Evolutionary conservation across 2,888 invertebrate species (phyloP).

Genomic region (Therioaphis trifolii): DNA sequence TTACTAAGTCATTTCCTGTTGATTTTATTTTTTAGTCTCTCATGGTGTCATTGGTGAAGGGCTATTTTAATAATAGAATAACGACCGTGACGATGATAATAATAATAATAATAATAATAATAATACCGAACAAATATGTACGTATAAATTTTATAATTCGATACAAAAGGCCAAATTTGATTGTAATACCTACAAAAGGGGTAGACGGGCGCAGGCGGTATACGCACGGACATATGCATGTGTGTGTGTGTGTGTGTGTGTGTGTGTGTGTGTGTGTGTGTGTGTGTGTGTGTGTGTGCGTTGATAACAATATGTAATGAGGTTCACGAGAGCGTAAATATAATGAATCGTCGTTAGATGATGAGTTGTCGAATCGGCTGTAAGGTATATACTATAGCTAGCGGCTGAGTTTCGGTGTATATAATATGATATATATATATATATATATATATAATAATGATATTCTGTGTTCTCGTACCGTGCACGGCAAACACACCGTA

Average conservation of each 20-base stretch:
- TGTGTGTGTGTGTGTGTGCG: not conserved
- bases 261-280: too few species aligned
- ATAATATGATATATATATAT: too few species aligned
- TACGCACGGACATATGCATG: not conserved
- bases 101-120: constrained; percentile 33
- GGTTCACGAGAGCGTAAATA: constrained; percentile 61
- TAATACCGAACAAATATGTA: constrained; percentile 42
- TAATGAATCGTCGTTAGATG: constrained; percentile 63
- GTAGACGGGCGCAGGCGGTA: not conserved
- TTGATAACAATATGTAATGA: constrained; percentile 60
- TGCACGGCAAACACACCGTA: too few species aligned
- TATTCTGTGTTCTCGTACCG: too few species aligned
- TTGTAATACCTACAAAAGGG: constrained; percentile 57
- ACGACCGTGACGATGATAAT: constrained; percentile 58
- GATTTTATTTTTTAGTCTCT: constrained; percentile 48
- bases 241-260: too few species aligned
- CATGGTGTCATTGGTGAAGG: constrained; percentile 62
- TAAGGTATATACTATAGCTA: too few species aligned
- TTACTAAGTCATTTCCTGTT: constrained; percentile 62
- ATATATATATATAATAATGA: too few species aligned
- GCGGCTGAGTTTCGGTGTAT: too few species aligned
- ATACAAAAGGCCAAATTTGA: constrained; percentile 60
- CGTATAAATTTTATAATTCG: constrained; percentile 49
- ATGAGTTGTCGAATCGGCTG: constrained; percentile 55
- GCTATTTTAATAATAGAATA: constrained; percentile 61